Evolutionary conservation across 2,113 vertebrate genomes (phyloP).

Genomic region (Nanorana parkeri): DNA sequence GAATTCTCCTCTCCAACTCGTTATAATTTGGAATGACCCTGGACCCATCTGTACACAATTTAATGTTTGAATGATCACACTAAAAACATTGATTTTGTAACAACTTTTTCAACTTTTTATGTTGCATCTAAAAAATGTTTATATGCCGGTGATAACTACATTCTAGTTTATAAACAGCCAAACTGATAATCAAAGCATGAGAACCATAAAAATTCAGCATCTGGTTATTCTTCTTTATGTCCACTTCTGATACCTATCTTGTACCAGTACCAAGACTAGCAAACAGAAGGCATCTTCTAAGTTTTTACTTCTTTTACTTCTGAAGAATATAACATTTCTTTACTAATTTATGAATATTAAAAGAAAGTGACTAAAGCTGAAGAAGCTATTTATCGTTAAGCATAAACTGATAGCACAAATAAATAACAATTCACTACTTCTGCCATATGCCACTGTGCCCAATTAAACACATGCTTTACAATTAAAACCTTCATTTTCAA

Average conservation of each 20-base stretch:
- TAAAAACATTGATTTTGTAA: neutral
- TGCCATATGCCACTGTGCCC: conserved; percentile 54
- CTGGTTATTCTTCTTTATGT: neutral
- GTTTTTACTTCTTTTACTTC: neutral
- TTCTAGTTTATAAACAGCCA: neutral
- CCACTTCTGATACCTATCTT: neutral
- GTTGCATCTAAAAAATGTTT: conserved; percentile 5
- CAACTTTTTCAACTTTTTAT: conserved; percentile 1
- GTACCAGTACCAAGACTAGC: neutral
- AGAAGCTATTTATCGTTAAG: conserved; percentile 42
- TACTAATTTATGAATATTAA: conserved; percentile 4
- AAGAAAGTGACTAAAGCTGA: neutral
- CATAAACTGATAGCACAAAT: conserved; percentile 51
- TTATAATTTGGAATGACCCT: neutral
- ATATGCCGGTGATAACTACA: neutral
- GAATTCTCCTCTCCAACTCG: neutral
- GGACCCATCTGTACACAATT: neutral
- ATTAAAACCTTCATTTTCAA: conserved; percentile 55
- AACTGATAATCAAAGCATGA: neutral
- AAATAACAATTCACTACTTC: conserved; percentile 47
- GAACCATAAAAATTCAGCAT: neutral
- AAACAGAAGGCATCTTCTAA: neutral
- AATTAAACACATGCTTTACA: conserved; percentile 58
- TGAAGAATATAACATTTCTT: neutral
- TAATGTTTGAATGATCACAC: neutral